These are phyloP conservation scores for Madoqua kirkii DNA, from an alignment of 2,113 vertebrate genomes.

Conservation along the genomic window DNA sequence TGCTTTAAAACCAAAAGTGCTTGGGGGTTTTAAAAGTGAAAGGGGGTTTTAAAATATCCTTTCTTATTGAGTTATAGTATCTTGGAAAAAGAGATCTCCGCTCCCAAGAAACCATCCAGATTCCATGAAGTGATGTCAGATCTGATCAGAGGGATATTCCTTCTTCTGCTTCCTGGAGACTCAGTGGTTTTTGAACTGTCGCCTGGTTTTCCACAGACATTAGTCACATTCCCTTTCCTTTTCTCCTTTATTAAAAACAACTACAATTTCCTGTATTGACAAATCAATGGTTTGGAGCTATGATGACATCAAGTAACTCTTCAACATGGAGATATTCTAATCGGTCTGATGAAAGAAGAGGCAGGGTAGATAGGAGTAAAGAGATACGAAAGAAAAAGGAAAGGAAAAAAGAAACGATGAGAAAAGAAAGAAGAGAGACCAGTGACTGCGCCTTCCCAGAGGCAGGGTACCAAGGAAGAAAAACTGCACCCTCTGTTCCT, in stretches of 20 bases:
- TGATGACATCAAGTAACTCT: slow-evolving; percentile 10
- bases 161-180: slow-evolving; percentile 72
- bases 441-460: not conserved
- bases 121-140: slow-evolving; percentile 70
- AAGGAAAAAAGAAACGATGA: no score
- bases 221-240: slow-evolving; percentile 71
- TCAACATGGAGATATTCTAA: slow-evolving; percentile 30
- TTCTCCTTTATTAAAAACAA: slow-evolving; percentile 77
- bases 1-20: slow-evolving; percentile 46
- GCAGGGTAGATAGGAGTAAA: not conserved
- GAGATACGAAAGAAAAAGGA: no score
- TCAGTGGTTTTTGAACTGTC: slow-evolving; percentile 71
- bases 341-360: not conserved
- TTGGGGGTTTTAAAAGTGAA: slow-evolving; percentile 42
- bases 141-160: slow-evolving; percentile 76
- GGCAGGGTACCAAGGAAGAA: not conserved
- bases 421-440: not conserved
- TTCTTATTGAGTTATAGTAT: slow-evolving; percentile 75
- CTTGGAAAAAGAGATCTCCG: slow-evolving; percentile 76
- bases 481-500: not conserved
- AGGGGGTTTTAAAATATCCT: slow-evolving; percentile 65
- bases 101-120: slow-evolving; percentile 59
- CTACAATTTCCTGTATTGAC: slow-evolving; percentile 61
- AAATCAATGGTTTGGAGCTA: slow-evolving; percentile 35
- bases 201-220: slow-evolving; percentile 71